phyloP scores from a whole-genome alignment of 1,140 invertebrate genomes.

The Saccostrea cuccullata region DNA sequence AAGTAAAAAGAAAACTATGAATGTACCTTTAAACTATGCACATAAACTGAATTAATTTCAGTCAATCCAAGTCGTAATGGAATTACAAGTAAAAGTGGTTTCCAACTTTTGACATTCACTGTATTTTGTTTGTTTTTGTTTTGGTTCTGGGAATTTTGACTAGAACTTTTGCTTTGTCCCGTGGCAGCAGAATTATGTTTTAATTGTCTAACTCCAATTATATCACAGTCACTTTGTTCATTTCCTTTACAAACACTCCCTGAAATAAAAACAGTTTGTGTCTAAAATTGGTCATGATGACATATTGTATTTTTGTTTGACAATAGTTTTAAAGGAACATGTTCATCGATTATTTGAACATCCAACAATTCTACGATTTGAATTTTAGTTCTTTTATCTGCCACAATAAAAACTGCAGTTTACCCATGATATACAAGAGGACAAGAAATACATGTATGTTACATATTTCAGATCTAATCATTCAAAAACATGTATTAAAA shows the following conservation, averaged over 20 bases:
- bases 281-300: not conserved
- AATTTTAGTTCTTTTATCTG: too few species aligned
- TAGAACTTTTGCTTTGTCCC: conserved; percentile 25
- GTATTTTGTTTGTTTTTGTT: conserved; percentile 45
- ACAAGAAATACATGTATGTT: too few species aligned
- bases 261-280: conserved; percentile 30
- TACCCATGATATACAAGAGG: too few species aligned
- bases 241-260: conserved; percentile 59
- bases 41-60: conserved; percentile 96
- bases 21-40: conserved; percentile 86
- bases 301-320: too few species aligned
- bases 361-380: too few species aligned
- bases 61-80: conserved; percentile 95
- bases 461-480: too few species aligned
- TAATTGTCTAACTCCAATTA: conserved; percentile 45
- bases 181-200: conserved; percentile 41
- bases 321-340: too few species aligned
- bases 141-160: conserved; percentile 9
- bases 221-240: conserved; percentile 57
- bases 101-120: conserved; percentile 83
- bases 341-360: too few species aligned
- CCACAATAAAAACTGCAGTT: too few species aligned
- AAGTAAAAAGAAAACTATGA: not conserved
- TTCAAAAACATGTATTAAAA: too few species aligned
- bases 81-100: conserved; percentile 94